Base-by-base conservation (phyloP, 2,888 invertebrate species). In the Leptopilina drosophilae region DNA sequence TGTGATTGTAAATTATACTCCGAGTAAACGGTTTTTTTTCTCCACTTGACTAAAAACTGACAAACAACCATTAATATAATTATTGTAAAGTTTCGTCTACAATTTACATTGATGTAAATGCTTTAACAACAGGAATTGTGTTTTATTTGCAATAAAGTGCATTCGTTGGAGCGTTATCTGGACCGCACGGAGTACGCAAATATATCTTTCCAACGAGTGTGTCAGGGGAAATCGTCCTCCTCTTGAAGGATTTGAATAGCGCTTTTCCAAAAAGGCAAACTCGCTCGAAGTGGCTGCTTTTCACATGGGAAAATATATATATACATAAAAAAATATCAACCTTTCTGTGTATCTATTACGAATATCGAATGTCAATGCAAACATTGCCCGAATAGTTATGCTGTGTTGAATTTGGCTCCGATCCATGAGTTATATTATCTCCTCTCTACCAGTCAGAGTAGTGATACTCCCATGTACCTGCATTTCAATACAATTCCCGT, bases 371-470 rank as follows among this genome's bases (percentile, higher is more conserved):
- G 78, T 83, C 83, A 83, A 83, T 84, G 84, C 82, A 85, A 85
- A 83, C 83, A 82, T 83, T 80, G 79, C 80, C 66, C 80, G 83
- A 84, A 83, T 79, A 83, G 79, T 82, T 80, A 69, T 81, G 64
- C 78, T 69, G 79, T 80, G 85, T 85, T 85, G 82, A 75, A 82
- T 86, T 87, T 87, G 87, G 86, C 86, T 82, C 77, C 64, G 78
- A 82, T 85, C 85, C 86, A 87, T 81, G 83, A 84, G 82, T 84
- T 85, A 84, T 87, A 87, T 85, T 85, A 86, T 86, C 82, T 81
- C 81, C 77, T 75, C 62, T 56, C 76, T 46, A 67, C 33, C 53
- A 80, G 78, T 81, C 42, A 77, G 67, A 77, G 67, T 15, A 53
- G 78, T 65, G n/a, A 73, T 56, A 56, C 75, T 75, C n/a, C 67